phyloP scores from a whole-genome alignment of 2,888 invertebrate species.

The Eumacrocentrus americanus region DNA sequence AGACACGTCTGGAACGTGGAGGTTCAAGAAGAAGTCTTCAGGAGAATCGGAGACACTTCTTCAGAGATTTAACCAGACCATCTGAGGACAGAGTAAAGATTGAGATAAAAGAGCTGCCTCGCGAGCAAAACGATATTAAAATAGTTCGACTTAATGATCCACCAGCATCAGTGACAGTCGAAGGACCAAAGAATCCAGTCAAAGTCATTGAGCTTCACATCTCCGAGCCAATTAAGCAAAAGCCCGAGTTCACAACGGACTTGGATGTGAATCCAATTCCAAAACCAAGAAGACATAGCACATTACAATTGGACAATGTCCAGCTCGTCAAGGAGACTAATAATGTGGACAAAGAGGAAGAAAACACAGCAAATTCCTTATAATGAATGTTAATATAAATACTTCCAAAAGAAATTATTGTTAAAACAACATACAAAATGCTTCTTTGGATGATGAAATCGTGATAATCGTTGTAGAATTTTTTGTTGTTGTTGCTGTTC shows the following conservation, averaged over 20 bases:
- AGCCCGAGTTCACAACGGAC: slow-evolving; percentile 45
- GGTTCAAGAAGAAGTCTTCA: slow-evolving; percentile 44
- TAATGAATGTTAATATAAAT: no score
- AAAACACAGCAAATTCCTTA: slow-evolving; percentile 43
- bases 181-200: slow-evolving; percentile 45
- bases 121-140: slow-evolving; percentile 50
- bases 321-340: slow-evolving; percentile 12
- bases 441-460: not conserved
- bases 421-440: not conserved
- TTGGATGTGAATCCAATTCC: slow-evolving; percentile 63
- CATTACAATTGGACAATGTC: slow-evolving; percentile 28
- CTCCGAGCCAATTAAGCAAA: slow-evolving; percentile 62
- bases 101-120: slow-evolving; percentile 50
- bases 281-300: slow-evolving; percentile 65
- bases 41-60: slow-evolving; percentile 50
- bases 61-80: slow-evolving; percentile 43
- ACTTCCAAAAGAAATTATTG: no score
- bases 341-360: slow-evolving; percentile 22
- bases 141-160: slow-evolving; percentile 49
- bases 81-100: slow-evolving; percentile 44
- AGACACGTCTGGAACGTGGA: slow-evolving; percentile 4
- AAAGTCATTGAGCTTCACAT: slow-evolving; percentile 64
- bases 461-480: not conserved
- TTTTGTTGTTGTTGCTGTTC: no score
- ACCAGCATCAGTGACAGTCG: slow-evolving; percentile 34